Evolutionary conservation across 2,797 vertebrate genomes (phyloP).

Genomic region (Alcedo quadribrachys): DNA sequence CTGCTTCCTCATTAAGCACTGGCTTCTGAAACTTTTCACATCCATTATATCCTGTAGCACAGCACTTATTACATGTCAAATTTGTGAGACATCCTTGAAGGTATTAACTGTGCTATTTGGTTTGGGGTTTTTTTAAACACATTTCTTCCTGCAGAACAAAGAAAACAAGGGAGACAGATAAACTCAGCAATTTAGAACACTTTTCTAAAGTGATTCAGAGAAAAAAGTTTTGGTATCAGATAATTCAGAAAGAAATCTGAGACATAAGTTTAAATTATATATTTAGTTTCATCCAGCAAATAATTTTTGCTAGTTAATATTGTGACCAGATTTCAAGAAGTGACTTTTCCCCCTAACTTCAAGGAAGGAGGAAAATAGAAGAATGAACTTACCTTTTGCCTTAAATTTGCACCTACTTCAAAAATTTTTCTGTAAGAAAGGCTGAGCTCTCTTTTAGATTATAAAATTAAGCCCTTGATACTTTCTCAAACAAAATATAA

Average conservation of each 20-base stretch:
- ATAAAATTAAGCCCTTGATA: slow-evolving; percentile 9
- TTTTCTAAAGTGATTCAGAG: background rate
- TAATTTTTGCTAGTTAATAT: background rate
- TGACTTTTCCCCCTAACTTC: background rate
- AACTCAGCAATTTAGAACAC: background rate
- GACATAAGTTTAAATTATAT: background rate
- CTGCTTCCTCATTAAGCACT: background rate
- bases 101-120: background rate
- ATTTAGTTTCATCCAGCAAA: background rate
- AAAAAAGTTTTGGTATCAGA: background rate
- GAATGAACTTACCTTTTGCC: background rate
- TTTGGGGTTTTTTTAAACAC: background rate
- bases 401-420: slow-evolving; percentile 6
- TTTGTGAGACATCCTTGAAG: background rate
- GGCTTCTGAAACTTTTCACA: background rate
- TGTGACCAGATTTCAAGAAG: background rate
- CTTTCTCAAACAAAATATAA: background rate
- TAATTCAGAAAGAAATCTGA: background rate
- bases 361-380: background rate
- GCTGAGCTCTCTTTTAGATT: background rate
- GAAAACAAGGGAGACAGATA: background rate
- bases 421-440: background rate
- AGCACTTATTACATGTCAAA: background rate
- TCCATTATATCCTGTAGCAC: background rate
- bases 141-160: background rate